Percentiles rank a stretch among this genome's conserved stretches.
Conservation (phyloP, 2,797 vertebrate species). For the Silurus aristotelis region DNA sequence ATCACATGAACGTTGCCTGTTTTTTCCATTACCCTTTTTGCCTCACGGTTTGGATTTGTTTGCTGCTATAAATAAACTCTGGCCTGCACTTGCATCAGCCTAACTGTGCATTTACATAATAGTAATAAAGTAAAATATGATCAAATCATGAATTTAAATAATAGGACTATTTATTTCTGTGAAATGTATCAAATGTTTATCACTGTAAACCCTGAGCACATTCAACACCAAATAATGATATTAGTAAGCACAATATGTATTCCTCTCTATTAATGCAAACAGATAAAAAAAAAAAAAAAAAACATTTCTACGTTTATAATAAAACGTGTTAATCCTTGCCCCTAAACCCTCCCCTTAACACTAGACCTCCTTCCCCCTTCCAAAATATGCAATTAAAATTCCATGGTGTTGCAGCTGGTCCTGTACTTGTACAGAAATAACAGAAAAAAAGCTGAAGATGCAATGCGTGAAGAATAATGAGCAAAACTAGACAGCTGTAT, state of each 20-base stretch:
- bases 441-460: neutral
- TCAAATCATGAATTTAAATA: neutral
- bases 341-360: neutral
- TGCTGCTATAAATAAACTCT: too few species aligned
- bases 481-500: neutral
- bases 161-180: neutral
- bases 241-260: neutral
- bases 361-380: neutral
- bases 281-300: neutral
- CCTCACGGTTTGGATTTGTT: too few species aligned
- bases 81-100: too few species aligned
- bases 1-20: too few species aligned
- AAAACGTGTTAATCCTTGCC: neutral
- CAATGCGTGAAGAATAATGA: neutral
- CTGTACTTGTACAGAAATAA: neutral
- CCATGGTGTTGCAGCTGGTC: neutral
- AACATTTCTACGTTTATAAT: too few species aligned
- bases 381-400: neutral
- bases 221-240: neutral
- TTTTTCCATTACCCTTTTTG: too few species aligned
- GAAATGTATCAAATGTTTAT: neutral
- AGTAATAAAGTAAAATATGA: neutral
- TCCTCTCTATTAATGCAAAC: neutral
- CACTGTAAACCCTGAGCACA: neutral
- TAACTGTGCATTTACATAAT: too few species aligned